Evolutionary conservation across 2,113 vertebrate genomes (phyloP).

Genomic region (Petroica traversi): DNA sequence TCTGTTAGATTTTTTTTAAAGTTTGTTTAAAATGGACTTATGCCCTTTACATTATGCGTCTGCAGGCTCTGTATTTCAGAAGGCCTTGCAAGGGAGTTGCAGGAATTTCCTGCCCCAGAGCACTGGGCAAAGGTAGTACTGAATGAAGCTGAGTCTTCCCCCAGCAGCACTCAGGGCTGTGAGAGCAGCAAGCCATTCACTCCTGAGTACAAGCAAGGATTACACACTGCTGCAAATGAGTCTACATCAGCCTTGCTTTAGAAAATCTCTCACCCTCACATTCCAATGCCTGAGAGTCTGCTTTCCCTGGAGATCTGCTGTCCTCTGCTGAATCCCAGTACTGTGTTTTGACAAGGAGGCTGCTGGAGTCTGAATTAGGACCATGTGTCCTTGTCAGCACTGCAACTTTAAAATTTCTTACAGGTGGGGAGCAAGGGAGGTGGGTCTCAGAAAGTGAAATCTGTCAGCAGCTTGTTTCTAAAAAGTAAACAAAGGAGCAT

Average conservation of each 20-base stretch:
- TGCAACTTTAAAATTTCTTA: not conserved
- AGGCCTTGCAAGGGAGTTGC: not conserved
- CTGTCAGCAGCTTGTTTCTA: not conserved
- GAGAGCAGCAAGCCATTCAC: not conserved
- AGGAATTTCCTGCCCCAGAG: not conserved
- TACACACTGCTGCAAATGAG: not conserved
- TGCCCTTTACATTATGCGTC: not conserved
- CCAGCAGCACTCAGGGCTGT: not conserved
- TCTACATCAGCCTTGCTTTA: not conserved
- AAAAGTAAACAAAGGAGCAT: not conserved
- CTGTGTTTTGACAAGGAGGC: not conserved
- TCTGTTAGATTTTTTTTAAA: not conserved
- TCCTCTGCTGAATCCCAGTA: not conserved
- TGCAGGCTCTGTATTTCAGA: not conserved
- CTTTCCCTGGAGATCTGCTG: not conserved
- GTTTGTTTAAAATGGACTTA: not conserved
- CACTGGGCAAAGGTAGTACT: not conserved
- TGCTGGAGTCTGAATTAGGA: not conserved
- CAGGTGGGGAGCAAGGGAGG: not conserved
- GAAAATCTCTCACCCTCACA: not conserved
- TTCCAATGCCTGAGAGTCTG: not conserved
- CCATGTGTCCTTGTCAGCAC: not conserved
- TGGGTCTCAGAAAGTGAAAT: not conserved
- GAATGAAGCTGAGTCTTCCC: not conserved
- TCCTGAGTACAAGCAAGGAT: not conserved